These are phyloP conservation scores for Allophyes oxyacanthae DNA, from an alignment of 2,888 invertebrate genomes.

Conservation along the genomic window DNA sequence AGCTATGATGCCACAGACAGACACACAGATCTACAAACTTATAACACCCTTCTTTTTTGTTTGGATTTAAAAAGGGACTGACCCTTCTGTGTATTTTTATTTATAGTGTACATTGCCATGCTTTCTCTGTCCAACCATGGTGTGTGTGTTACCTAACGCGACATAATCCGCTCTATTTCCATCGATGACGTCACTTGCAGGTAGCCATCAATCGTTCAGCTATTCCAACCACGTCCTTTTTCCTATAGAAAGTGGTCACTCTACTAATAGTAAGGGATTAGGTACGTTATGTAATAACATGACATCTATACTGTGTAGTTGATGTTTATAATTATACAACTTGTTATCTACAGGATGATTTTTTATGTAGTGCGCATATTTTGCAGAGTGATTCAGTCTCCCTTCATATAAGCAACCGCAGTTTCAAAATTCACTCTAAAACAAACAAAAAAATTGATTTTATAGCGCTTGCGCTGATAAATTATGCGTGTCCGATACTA, in stretches of 20 bases:
- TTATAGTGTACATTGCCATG: background rate
- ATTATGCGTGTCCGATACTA: too few relatives aligned
- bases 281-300: constrained; percentile 36
- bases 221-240: constrained; percentile 59
- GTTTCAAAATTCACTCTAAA: too few relatives aligned
- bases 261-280: constrained; percentile 23
- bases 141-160: constrained; percentile 23
- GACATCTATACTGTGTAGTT: constrained; percentile 2
- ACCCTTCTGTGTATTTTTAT: constrained; percentile 3
- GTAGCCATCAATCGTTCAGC: constrained; percentile 26
- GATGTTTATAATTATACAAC: background rate
- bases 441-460: too few relatives aligned
- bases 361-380: background rate
- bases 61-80: background rate
- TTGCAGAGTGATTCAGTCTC: background rate
- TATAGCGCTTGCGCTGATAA: too few relatives aligned
- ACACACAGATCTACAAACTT: too few relatives aligned
- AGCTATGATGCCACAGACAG: too few relatives aligned
- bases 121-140: constrained; percentile 15
- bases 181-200: constrained; percentile 32
- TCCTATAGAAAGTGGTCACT: constrained; percentile 64
- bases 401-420: too few relatives aligned
- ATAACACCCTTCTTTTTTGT: too few relatives aligned
- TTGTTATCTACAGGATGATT: background rate
- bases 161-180: constrained; percentile 42